A percentile compares a stretch with the other conserved stretches of the same genome.
These are phyloP conservation scores for Brachionus koreanus DNA, from an alignment of 1,140 invertebrate genomes.

Conservation along the genomic window DNA sequence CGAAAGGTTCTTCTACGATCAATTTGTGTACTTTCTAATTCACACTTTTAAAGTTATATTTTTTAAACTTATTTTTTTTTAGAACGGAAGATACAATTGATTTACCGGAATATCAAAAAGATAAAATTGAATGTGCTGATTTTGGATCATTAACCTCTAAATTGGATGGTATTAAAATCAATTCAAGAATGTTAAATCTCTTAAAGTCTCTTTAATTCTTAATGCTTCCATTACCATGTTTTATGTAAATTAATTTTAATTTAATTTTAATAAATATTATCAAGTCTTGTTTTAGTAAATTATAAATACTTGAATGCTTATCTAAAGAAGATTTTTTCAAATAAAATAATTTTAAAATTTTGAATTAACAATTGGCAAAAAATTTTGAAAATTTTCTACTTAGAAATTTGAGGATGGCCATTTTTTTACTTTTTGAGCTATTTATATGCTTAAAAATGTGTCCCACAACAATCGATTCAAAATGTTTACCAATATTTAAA, in stretches of 20 bases:
- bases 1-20: constrained; percentile 51
- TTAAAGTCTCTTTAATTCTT: constrained; percentile 43
- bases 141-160: constrained; percentile 53
- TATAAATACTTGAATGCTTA: not conserved
- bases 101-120: constrained; percentile 50
- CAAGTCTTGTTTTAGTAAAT: not conserved
- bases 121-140: constrained; percentile 53
- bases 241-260: not conserved
- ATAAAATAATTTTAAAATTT: too few relatives aligned
- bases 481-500: too few relatives aligned
- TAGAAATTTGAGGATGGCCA: too few relatives aligned
- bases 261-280: not conserved
- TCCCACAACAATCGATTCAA: too few relatives aligned
- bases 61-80: constrained; percentile 44
- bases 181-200: constrained; percentile 47
- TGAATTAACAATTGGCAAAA: too few relatives aligned
- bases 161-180: constrained; percentile 50
- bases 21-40: constrained; percentile 50
- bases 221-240: not conserved
- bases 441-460: too few relatives aligned
- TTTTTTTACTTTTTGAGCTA: too few relatives aligned
- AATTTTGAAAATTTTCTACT: too few relatives aligned
- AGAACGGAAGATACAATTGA: constrained; percentile 52
- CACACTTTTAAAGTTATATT: not conserved
- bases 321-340: too few relatives aligned